phyloP scores from a whole-genome alignment of 1,140 invertebrate species.

The Gonioctena quinquepunctata region DNA sequence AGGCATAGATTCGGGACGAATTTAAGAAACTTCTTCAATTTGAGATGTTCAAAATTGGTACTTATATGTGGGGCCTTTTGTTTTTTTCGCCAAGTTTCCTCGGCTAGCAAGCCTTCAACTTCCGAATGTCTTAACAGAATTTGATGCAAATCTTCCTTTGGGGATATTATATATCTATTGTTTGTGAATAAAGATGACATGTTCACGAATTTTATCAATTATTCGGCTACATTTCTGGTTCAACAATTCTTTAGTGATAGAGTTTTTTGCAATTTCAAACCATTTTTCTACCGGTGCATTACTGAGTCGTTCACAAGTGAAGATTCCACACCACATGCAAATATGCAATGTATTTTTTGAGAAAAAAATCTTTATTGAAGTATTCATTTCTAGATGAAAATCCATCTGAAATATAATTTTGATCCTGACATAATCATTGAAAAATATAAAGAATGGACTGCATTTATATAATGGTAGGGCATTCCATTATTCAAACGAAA shows the following conservation, averaged over 20 bases:
- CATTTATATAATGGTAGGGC: neutral
- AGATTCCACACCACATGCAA: constrained; percentile 4
- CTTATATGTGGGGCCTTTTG: neutral
- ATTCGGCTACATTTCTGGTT: constrained; percentile 12
- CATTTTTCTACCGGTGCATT: constrained; percentile 16
- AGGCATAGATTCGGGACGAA: neutral
- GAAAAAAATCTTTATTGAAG: neutral
- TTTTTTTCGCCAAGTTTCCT: constrained; percentile 1
- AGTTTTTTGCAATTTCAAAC: constrained; percentile 2
- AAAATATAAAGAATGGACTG: constrained; percentile 7
- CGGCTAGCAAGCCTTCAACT: neutral
- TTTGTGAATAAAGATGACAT: constrained; percentile 6
- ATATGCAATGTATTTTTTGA: constrained; percentile 12
- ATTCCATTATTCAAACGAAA: neutral
- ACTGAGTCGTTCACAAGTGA: neutral
- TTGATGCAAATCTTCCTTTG: neutral
- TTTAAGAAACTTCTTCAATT: neutral
- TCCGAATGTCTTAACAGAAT: neutral
- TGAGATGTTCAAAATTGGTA: neutral
- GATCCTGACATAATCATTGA: neutral
- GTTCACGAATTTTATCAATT: neutral
- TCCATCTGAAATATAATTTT: neutral
- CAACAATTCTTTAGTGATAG: neutral
- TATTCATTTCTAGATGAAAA: neutral
- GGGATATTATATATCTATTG: neutral